A percentile compares a stretch with the other conserved stretches of the same genome.
These are phyloP conservation scores for Nephrotoma appendiculata DNA, from an alignment of 2,888 invertebrate species.

Conservation along the genomic window DNA sequence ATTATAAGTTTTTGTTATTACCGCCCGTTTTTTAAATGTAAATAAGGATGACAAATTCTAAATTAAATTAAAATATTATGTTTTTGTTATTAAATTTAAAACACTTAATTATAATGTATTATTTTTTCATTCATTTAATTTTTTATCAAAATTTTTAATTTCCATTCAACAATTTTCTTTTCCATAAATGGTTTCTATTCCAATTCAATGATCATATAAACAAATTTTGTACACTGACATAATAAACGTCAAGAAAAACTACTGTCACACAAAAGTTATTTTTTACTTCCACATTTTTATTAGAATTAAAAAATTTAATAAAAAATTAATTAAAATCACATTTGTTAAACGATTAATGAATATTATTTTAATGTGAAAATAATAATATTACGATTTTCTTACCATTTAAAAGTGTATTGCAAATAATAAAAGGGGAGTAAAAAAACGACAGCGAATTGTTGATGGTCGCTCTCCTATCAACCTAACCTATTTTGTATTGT, in stretches of 20 bases:
- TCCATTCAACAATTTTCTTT: not conserved
- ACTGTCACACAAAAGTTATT: not conserved
- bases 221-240: not conserved
- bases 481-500: not conserved
- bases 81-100: not conserved
- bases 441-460: not conserved
- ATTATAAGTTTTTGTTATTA: not conserved
- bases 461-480: not conserved
- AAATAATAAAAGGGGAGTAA: not conserved
- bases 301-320: not conserved
- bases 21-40: not conserved
- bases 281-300: not conserved
- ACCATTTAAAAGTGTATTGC: not conserved
- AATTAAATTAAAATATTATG: not conserved
- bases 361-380: not conserved
- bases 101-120: not conserved
- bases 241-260: not conserved
- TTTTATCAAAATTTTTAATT: not conserved
- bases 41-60: not conserved
- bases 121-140: not conserved
- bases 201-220: not conserved
- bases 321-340: not conserved
- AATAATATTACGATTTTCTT: not conserved
- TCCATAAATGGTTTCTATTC: not conserved
- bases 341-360: not conserved